phyloP scores from a whole-genome alignment of 23 tunicate genomes.

The Trididemnum clinides region DNA sequence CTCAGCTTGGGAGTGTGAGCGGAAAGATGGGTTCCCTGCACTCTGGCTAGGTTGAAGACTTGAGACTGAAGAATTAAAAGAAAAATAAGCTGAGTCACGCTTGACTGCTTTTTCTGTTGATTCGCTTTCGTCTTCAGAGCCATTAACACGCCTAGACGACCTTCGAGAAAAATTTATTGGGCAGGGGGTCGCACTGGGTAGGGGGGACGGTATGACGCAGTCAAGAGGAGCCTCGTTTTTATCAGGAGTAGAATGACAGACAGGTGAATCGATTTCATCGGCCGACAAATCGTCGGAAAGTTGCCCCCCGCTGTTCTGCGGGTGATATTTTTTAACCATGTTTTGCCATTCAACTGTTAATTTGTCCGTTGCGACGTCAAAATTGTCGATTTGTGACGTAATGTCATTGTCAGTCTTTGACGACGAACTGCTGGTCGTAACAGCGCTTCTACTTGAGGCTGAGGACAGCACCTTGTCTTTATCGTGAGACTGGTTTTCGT shows the following conservation, averaged over 20 bases:
- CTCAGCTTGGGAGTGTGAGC: background rate
- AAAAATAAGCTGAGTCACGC: conserved; percentile 76
- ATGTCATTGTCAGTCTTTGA: background rate
- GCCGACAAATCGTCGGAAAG: background rate
- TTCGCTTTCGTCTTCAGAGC: background rate
- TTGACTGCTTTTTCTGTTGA: background rate
- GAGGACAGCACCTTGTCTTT: background rate
- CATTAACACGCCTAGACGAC: background rate
- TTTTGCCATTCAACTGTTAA: conserved; percentile 62
- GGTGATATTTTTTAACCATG: conserved; percentile 28
- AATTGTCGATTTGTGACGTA: background rate
- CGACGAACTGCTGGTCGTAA: background rate
- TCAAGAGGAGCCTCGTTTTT: background rate
- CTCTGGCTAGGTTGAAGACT: conserved; percentile 40
- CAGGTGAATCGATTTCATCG: conserved; percentile 9
- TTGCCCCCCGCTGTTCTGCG: background rate
- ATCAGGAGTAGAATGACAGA: conserved; percentile 18
- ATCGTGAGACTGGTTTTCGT: background rate
- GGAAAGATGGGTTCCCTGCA: conserved; percentile 25
- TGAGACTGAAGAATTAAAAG: conserved; percentile 44
- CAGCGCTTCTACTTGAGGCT: background rate
- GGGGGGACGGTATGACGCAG: conserved; percentile 31
- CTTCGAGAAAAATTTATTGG: conserved; percentile 29
- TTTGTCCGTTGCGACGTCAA: conserved; percentile 60
- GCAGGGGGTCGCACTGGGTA: conserved; percentile 61